Evolutionary conservation across 2,888 invertebrate genomes (phyloP), one percentile per base, ranked within the genome.

Genomic region (Thyatira batis): DNA sequence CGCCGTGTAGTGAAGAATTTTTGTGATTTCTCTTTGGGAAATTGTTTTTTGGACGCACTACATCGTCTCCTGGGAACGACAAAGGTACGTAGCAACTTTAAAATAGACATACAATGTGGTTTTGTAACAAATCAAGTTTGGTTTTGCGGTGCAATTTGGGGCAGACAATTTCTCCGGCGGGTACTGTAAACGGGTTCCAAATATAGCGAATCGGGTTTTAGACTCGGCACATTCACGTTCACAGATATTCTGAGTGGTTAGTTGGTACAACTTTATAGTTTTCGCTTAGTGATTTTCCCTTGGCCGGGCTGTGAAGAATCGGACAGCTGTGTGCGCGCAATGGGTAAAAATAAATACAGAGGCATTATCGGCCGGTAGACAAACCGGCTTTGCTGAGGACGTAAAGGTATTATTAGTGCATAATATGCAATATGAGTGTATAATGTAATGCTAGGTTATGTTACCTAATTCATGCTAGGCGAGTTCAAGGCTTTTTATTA

Each of bases 331-430:
- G 86, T 77, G 75, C 82, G 85, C 89, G 91, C 90, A 91, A 92
- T 83, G 89, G 81, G 87, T 91, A 92, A 90, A 91, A 92, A 92
- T 92, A 91, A 91, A 91, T 90, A 89, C 85, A 78, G 84, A 82
- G 78, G 85, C 87, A 88, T 86, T 89, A 89, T 87, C 85, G 84
- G 78, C 76, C 72, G 75, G 80, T 84, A 89, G 90, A 89, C 89
- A 88, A 82, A 83, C 89, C 88, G 87, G 85, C 85, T 87, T 85
- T 73, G 76, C 78, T 75, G 85, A 84, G 85, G 84, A 85, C 87
- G 84, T 82, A 73, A 80, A 77, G 81, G 73, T 90, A 90, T 88
- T 89, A 88, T 86, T 90, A 88, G 85, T 82, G 78, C 73, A 74
- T 76, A 83, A 81, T 82, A 80, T 80, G 81, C 78, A 71, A 77